Evolutionary conservation across 2,113 vertebrate genomes (phyloP), one percentile per base, ranked within the genome.

Genomic region (Sarotherodon lohbergeri): DNA sequence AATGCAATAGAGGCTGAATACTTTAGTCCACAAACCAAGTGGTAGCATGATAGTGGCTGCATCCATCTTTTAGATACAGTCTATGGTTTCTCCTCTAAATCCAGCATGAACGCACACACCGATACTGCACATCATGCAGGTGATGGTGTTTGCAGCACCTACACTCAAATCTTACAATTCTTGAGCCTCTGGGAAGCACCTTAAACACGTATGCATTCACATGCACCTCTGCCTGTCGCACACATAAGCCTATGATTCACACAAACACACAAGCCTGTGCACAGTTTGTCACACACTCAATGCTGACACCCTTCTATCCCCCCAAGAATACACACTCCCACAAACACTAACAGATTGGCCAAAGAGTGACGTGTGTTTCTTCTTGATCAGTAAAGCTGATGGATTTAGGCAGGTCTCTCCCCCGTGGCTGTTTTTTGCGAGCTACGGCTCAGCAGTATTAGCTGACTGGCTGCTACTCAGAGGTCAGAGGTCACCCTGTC

Each of bases 301-400:
- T 3, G 80, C 46, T 71, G 83, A 88, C 83, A 84, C 36, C 84
- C 16, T 89, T n/a, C 11, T 7, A 55, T 76, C 85, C 76, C 63
- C 56, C n/a, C 7, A 68, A 83, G 50, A 82, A 81, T 29, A 86
- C 57, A 88, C 80, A 66, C 63, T 80, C 81, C 84, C 61, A 78
- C 81, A 16, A 85, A 54, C 80, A 41, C 79, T 6, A 56, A 61
- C 83, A 86, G 89, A 86, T 66, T n/a, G 90, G 84, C 59, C 76
- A 5, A 41, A 88, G 91, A 94, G 79, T 92, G 91, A 94, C 81
- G 83, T 36, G 54, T 41, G 3, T 83, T 76, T 36, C 82, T 46
- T 82, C 80, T 24, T 89, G 96, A 97, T 98, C 97, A 96, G 97
- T 97, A 97, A 93, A 96, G 97, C 96, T 97, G 97, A 97, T 97